Evolutionary conservation across 2,797 vertebrate species (phyloP).

Genomic region (Galaxias olidus): DNA sequence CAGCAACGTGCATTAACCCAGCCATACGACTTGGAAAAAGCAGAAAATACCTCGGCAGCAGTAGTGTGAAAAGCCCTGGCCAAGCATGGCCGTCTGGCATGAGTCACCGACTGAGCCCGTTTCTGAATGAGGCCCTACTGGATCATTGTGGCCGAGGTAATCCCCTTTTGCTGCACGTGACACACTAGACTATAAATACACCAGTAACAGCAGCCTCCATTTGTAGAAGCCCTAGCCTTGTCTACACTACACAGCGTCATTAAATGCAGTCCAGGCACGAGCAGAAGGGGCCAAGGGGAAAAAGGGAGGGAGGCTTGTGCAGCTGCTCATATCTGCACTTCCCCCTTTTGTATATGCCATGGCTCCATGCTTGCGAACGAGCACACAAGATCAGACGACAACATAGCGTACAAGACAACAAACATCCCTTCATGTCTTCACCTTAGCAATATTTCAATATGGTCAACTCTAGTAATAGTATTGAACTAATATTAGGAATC

Average conservation of each 20-base stretch:
- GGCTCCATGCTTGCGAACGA: too few species aligned
- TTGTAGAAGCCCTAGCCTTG: constrained; percentile 42
- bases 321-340: constrained; percentile 53
- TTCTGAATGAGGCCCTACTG: constrained; percentile 70
- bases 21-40: neutral
- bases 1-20: neutral
- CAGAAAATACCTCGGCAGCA: constrained; percentile 50
- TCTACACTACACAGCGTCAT: constrained; percentile 58
- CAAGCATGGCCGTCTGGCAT: constrained; percentile 33
- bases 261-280: constrained; percentile 61
- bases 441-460: too few species aligned
- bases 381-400: too few species aligned
- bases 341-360: constrained; percentile 18
- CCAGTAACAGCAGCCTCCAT: constrained; percentile 55
- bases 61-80: constrained; percentile 44
- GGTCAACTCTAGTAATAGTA: too few species aligned
- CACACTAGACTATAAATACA: constrained; percentile 77
- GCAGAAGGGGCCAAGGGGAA: constrained; percentile 36
- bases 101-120: constrained; percentile 62
- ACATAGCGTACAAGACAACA: too few species aligned
- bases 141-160: constrained; percentile 70
- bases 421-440: too few species aligned
- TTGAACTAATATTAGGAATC: too few species aligned
- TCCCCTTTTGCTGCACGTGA: constrained; percentile 69
- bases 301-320: constrained; percentile 31